Evolutionary conservation across 2,113 vertebrate genomes (phyloP).

Genomic region (Arenaria interpres): DNA sequence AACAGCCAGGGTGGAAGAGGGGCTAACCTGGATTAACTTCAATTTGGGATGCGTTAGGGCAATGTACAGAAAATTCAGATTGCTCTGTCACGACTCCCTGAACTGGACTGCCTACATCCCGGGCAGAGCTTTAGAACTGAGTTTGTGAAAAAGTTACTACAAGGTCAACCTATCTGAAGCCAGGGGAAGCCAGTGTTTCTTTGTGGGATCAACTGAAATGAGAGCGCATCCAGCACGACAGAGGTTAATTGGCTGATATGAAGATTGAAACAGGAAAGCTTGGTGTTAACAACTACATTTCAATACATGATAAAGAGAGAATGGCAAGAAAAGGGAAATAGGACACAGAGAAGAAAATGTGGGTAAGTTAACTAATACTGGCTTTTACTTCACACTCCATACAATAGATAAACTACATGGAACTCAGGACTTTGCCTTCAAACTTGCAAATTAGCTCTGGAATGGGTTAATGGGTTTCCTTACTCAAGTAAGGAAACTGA

Average conservation of each 20-base stretch:
- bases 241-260: neutral
- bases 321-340: neutral
- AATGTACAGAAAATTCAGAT: neutral
- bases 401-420: neutral
- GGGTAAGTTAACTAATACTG: neutral
- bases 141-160: neutral
- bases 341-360: neutral
- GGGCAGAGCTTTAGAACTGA: neutral
- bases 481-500: neutral
- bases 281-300: neutral
- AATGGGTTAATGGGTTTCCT: neutral
- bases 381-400: neutral
- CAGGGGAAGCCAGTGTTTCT: neutral
- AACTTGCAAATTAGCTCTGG: neutral
- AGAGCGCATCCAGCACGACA: neutral
- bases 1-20: neutral
- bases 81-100: neutral
- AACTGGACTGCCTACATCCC: neutral
- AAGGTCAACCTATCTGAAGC: neutral
- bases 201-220: neutral
- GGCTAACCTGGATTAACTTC: neutral
- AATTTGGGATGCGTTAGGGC: neutral
- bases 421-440: neutral
- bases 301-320: neutral
- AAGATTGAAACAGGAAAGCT: neutral